phyloP scores from a whole-genome alignment of 1,140 invertebrate species.

The Drosophila simulans region DNA sequence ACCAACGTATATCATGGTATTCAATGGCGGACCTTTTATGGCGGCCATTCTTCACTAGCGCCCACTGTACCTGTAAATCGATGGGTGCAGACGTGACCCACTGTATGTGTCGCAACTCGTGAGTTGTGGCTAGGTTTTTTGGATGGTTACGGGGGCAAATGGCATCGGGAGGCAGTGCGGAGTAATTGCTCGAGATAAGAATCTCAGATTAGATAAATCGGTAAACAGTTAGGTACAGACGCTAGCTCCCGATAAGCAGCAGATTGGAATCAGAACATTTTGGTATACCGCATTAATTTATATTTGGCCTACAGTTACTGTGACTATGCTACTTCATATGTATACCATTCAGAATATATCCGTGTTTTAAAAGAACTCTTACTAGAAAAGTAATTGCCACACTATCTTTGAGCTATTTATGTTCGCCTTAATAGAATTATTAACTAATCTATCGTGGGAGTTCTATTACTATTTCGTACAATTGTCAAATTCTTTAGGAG shows the following conservation, averaged over 20 bases:
- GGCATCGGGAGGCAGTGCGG: slow-evolving; percentile 33
- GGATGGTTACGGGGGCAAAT: not conserved
- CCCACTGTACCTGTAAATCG: slow-evolving; percentile 7
- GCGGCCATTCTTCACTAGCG: slow-evolving; percentile 27
- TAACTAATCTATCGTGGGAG: slow-evolving; percentile 3
- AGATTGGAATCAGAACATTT: slow-evolving; percentile 44
- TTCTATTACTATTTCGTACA: slow-evolving; percentile 8
- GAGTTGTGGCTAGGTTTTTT: not conserved
- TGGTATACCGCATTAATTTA: slow-evolving; percentile 21
- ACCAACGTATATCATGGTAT: slow-evolving; percentile 8
- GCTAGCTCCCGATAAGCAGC: slow-evolving; percentile 34
- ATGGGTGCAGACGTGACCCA: slow-evolving; percentile 7
- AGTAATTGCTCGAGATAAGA: slow-evolving; percentile 57
- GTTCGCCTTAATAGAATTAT: not conserved
- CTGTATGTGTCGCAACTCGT: slow-evolving; percentile 19
- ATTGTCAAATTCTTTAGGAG: slow-evolving; percentile 12
- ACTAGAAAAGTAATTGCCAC: no score
- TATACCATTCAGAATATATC: no score
- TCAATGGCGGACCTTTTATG: slow-evolving; percentile 39
- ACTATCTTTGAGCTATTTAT: not conserved
- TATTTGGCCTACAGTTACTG: slow-evolving; percentile 5
- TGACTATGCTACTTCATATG: not conserved
- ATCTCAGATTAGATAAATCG: slow-evolving; percentile 66
- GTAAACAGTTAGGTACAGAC: slow-evolving; percentile 44
- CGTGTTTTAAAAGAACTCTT: no score